Evolutionary conservation across 2,888 invertebrate species (phyloP), one percentile per base, ranked within the genome.

Genomic region (Oeneis ivallda): DNA sequence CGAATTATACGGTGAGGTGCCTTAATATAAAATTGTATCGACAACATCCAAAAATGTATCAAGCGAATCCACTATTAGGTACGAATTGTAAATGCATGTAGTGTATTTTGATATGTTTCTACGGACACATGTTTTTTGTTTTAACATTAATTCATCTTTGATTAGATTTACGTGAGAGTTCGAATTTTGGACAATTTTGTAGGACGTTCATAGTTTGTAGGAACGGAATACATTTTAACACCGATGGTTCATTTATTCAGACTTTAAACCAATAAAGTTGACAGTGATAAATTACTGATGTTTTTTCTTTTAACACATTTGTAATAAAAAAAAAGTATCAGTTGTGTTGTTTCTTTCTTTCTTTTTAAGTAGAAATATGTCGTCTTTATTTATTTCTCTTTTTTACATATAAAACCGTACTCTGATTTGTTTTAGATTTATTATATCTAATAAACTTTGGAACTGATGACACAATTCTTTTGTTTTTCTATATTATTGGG

Each of bases 181-280:
- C 70, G 70, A 70, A 64, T 69, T 71, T 70, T 72, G 71, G 71
- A 72, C 70, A 65, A 65, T 71, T 64, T 69, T 66, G 71, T 72
- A 70, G 69, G 70, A 72, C 71, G 71, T 72, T 70, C 69, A 64
- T 72, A 72, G 71, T 68, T 52, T 63, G 66, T 70, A 70, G 71
- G 70, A 70, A 69, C 70, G 70, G 67, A 65, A 70, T 65, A 69
- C 70, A 60, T 56, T n/a, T 58, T 60, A 65, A 68, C 65, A 70
- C 56, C 68, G 65, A 62, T 59, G 39, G 66, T 71, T 69, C 69
- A 65, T 71, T 70, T 68, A 61, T 69, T 69, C 65, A 62, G 63
- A 67, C 65, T 67, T 63, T 61, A 53, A 65, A 62, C 68, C 65
- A 68, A 68, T 72, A 72, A 71, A 70, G 66, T 70, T 69, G 70